phyloP scores from a whole-genome alignment of 2,888 invertebrate species.

The Dione vanillae region DNA sequence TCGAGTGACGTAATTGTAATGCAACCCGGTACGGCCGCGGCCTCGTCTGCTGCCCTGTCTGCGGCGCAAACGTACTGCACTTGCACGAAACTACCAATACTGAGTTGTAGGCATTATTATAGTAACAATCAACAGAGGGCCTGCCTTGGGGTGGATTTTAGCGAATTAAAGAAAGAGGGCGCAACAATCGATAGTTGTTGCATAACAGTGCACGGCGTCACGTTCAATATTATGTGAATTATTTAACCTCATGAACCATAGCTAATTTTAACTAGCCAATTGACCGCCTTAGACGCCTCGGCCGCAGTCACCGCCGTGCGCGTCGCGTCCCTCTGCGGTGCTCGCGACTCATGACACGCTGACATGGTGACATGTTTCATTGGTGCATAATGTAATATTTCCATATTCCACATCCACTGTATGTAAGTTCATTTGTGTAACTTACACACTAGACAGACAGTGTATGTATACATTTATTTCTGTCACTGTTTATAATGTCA shows the following conservation, averaged over 20 bases:
- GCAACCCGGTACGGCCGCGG: too few relatives aligned
- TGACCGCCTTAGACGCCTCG: constrained; percentile 40
- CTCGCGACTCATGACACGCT: background rate
- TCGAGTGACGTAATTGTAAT: background rate
- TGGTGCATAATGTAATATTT: too few relatives aligned
- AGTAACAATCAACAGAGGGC: constrained; percentile 3
- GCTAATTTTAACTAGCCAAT: constrained; percentile 49
- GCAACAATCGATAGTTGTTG: constrained; percentile 47
- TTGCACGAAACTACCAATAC: background rate
- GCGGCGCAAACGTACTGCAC: too few relatives aligned
- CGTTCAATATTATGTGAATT: constrained; percentile 67
- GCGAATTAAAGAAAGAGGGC: constrained; percentile 25
- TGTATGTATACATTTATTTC: background rate
- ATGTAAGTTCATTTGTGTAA: too few relatives aligned
- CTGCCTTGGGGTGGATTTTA: constrained; percentile 8
- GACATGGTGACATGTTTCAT: background rate
- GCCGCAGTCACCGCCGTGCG: constrained; percentile 21
- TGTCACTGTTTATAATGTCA: background rate
- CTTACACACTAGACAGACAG: too few relatives aligned
- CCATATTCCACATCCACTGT: too few relatives aligned
- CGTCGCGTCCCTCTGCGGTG: background rate
- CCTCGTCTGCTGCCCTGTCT: background rate
- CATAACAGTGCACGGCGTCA: constrained; percentile 51
- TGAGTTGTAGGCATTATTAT: background rate
- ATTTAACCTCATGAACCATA: constrained; percentile 57